Evolutionary conservation across 2,797 vertebrate species (phyloP).

Genomic region (Lacerta agilis): DNA sequence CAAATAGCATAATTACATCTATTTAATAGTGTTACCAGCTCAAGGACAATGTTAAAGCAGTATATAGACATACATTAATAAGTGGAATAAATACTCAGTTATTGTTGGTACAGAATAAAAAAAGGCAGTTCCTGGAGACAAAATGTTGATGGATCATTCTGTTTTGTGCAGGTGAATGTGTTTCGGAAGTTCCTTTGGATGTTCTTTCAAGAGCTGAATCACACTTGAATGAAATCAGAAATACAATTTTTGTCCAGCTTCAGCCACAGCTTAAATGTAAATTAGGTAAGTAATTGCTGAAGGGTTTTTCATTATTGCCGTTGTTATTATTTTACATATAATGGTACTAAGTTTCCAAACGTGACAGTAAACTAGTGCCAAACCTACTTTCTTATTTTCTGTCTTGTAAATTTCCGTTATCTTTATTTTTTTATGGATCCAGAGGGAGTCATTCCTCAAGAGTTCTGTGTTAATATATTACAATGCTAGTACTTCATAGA

Average conservation of each 20-base stretch:
- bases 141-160: not conserved
- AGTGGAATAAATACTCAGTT: not conserved
- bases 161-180: conserved; percentile 34
- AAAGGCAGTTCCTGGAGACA: not conserved
- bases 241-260: conserved; percentile 81
- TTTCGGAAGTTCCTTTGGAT: conserved; percentile 55
- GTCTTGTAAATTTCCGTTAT: not conserved
- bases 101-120: not conserved
- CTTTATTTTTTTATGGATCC: not conserved
- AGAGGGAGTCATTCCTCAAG: not conserved
- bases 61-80: not conserved
- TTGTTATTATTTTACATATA: not conserved
- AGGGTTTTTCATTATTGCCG: conserved; percentile 9
- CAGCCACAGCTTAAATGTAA: conserved; percentile 84
- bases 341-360: not conserved
- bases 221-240: conserved; percentile 82
- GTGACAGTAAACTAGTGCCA: not conserved
- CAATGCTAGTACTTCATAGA: not conserved
- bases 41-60: too few species aligned
- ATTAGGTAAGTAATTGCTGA: conserved; percentile 83
- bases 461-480: not conserved
- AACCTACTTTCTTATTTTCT: not conserved
- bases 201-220: conserved; percentile 79
- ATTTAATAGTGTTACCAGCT: not conserved
- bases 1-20: not conserved